A percentile compares a stretch with the other conserved stretches of the same genome.
Conservation (phyloP, 53 echinoderm and acorn worm genomes). For the Glandiceps talaboti region DNA sequence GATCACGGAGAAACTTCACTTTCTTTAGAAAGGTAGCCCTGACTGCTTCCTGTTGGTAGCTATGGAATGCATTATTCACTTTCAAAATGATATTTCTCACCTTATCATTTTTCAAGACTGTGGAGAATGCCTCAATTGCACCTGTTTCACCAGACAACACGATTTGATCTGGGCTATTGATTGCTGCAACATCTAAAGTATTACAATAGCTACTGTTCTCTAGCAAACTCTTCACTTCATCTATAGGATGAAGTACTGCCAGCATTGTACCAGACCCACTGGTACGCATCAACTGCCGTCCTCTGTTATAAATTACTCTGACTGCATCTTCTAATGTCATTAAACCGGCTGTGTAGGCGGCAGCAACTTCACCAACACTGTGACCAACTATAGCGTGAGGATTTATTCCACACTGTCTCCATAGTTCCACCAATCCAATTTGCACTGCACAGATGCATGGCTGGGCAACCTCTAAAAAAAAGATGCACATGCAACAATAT, state of each 20-base stretch:
- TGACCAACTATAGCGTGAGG: slow-evolving; percentile 91
- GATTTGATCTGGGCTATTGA: slow-evolving; percentile 90
- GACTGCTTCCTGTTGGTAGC: slow-evolving; percentile 89
- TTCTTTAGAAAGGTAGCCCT: slow-evolving; percentile 75
- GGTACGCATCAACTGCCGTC: slow-evolving; percentile 78
- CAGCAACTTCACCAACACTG: slow-evolving; percentile 95
- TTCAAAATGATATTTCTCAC: slow-evolving; percentile 66
- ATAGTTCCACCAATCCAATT: slow-evolving; percentile 85
- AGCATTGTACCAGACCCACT: slow-evolving; percentile 87
- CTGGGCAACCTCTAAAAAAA: slow-evolving; percentile 89
- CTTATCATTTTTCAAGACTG: slow-evolving; percentile 54
- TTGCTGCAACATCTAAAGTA: slow-evolving; percentile 80
- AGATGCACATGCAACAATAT: too few relatives aligned
- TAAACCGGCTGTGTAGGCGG: slow-evolving; percentile 86
- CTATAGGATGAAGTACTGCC: slow-evolving; percentile 80
- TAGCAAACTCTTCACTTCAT: slow-evolving; percentile 55
- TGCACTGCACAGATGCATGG: slow-evolving; percentile 85
- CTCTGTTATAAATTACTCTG: slow-evolving; percentile 74
- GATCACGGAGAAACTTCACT: slow-evolving; percentile 42
- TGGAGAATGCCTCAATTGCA: slow-evolving; percentile 49
- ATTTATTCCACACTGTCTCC: slow-evolving; percentile 62
- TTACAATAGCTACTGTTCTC: slow-evolving; percentile 78
- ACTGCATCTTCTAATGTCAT: slow-evolving; percentile 68
- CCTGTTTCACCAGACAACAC: slow-evolving; percentile 89
- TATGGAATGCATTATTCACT: slow-evolving; percentile 91